Percentiles rank a stretch among this genome's conserved stretches.
Conservation (phyloP, 2,797 vertebrate genomes). For the Erethizon dorsatum region DNA sequence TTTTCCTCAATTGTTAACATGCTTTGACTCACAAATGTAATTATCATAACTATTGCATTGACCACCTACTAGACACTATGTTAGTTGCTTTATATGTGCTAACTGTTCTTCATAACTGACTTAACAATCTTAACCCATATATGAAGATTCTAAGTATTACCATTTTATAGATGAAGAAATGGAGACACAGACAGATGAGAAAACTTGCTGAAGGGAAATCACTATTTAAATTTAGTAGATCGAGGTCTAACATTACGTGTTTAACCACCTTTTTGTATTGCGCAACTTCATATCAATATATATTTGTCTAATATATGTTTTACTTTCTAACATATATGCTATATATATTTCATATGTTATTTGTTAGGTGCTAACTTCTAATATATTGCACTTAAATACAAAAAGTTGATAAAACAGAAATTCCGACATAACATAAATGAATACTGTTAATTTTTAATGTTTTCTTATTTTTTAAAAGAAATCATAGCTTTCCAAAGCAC, state of each 20-base stretch:
- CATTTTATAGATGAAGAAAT: neutral
- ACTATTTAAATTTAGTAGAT: neutral
- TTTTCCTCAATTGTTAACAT: neutral
- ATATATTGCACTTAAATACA: neutral
- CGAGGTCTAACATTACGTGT: neutral
- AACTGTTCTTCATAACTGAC: neutral
- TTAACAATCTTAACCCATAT: neutral
- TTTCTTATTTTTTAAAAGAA: neutral
- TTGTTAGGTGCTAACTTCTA: neutral
- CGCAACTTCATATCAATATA: neutral
- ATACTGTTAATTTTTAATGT: neutral
- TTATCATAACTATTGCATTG: neutral
- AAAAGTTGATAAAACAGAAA: neutral
- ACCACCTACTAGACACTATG: neutral
- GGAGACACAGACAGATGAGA: neutral
- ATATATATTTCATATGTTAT: neutral
- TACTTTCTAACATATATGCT: neutral
- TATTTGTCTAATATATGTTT: neutral
- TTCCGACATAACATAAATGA: neutral
- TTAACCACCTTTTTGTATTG: neutral
- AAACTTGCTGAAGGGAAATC: neutral
- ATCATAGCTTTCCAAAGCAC: neutral
- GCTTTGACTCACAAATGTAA: slow-evolving; percentile 41
- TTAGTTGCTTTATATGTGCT: neutral
- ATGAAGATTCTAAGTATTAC: neutral